Percentiles rank a stretch among this genome's conserved stretches.
Conservation (phyloP, 1,140 invertebrate species). For the Camponotus pennsylvanicus region DNA sequence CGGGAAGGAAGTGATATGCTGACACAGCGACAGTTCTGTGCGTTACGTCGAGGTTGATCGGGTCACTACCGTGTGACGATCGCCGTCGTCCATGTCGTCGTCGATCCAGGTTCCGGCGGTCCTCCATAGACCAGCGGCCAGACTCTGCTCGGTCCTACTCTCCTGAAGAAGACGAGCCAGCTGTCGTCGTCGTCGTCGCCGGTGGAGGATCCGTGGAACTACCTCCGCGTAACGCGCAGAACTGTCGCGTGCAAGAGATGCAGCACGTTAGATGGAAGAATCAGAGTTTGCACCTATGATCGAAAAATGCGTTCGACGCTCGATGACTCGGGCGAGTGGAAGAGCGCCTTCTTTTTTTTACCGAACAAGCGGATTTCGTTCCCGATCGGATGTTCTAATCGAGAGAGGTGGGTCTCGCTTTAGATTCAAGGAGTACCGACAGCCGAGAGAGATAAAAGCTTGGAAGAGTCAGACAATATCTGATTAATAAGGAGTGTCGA, state of each 20-base stretch:
- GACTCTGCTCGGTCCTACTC: conserved; percentile 45
- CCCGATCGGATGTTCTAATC: background rate
- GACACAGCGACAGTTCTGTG: conserved; percentile 97
- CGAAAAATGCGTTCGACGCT: conserved; percentile 53
- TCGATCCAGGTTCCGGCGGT: conserved; percentile 36
- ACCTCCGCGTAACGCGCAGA: conserved; percentile 81
- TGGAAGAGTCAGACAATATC: conserved; percentile 13
- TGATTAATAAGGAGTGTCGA: conserved; percentile 26
- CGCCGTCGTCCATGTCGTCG: conserved; percentile 67
- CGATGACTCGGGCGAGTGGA: conserved; percentile 46
- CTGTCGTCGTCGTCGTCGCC: background rate
- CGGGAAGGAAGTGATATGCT: conserved; percentile 96
- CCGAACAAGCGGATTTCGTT: conserved; percentile 29
- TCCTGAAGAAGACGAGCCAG: conserved; percentile 48
- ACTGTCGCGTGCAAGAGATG: conserved; percentile 72
- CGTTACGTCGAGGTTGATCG: conserved; percentile 95
- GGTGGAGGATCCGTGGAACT: conserved; percentile 43
- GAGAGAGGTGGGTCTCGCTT: background rate
- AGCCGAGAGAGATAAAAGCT: background rate
- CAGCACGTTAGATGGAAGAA: conserved; percentile 12
- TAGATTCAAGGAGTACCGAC: conserved; percentile 8
- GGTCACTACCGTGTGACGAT: conserved; percentile 94
- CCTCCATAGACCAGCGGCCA: conserved; percentile 26
- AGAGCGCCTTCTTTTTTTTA: conserved; percentile 1
- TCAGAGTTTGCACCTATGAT: background rate